A percentile compares a stretch with the other conserved stretches of the same genome.
Evolutionary conservation across 2,888 invertebrate genomes (phyloP).

Genomic region (Unio delphinus): DNA sequence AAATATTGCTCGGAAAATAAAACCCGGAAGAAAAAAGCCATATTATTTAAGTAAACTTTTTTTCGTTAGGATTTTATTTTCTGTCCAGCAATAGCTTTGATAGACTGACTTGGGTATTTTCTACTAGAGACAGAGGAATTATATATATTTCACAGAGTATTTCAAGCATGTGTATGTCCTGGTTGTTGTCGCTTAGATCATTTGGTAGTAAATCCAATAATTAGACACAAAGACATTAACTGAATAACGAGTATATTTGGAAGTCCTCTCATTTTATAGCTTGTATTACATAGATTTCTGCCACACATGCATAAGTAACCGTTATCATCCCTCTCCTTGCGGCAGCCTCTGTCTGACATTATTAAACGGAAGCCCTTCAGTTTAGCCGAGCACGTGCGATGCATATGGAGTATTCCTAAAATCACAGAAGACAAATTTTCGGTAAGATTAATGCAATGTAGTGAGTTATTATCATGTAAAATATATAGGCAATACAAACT

Average conservation of each 20-base stretch:
- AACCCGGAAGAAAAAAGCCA: no score
- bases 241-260: background rate
- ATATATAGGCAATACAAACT: background rate
- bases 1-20: no score
- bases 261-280: background rate
- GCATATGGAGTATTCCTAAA: conserved; percentile 58
- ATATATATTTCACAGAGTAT: no score
- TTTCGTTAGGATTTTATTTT: no score
- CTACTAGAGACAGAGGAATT: no score
- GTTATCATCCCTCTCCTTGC: conserved; percentile 62
- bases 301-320: conserved; percentile 68
- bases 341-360: conserved; percentile 63
- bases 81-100: no score
- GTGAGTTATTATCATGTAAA: background rate
- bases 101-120: no score
- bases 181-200: no score
- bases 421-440: conserved; percentile 8
- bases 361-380: conserved; percentile 55
- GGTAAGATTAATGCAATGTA: background rate
- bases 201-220: no score
- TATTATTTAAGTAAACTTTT: no score
- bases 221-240: no score
- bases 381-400: conserved; percentile 57
- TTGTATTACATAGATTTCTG: conserved; percentile 58
- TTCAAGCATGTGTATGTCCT: no score